phyloP scores from a whole-genome alignment of 2,888 invertebrate genomes.

The Drosophila cyrtoloma region DNA sequence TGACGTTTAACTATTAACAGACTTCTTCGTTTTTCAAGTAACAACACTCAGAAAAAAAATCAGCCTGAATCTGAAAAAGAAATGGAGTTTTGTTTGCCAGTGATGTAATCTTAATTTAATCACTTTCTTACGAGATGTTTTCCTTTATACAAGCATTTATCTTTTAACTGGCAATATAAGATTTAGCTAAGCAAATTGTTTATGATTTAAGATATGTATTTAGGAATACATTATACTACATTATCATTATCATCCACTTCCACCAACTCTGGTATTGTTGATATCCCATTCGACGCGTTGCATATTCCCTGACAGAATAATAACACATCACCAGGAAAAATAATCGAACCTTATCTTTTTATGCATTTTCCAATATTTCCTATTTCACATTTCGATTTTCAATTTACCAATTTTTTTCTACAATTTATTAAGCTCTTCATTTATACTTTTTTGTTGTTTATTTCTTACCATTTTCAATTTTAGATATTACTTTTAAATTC shows the following conservation, averaged over 20 bases:
- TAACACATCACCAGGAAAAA: not conserved
- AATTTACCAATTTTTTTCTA: constrained; percentile 56
- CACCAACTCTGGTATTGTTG: not conserved
- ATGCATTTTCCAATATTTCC: constrained; percentile 72
- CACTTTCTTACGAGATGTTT: too few relatives aligned
- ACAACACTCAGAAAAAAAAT: not conserved
- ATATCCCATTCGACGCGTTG: not conserved
- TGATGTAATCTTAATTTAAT: too few relatives aligned
- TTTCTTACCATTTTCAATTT: not conserved
- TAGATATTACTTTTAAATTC: constrained; percentile 12
- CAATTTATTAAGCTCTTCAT: constrained; percentile 57
- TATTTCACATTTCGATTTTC: constrained; percentile 54
- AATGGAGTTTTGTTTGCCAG: too few relatives aligned
- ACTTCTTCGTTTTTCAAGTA: not conserved
- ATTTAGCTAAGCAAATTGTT: not conserved
- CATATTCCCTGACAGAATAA: not conserved
- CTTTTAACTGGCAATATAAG: too few relatives aligned
- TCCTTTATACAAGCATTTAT: too few relatives aligned
- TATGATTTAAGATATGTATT: too few relatives aligned
- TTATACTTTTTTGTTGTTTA: not conserved
- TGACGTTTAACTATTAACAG: not conserved
- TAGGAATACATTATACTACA: too few relatives aligned
- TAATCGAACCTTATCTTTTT: constrained; percentile 31
- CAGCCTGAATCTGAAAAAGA: not conserved
- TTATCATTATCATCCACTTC: not conserved